Conservation (phyloP, 2,797 vertebrate species). For the Trichosurus vulpecula region DNA sequence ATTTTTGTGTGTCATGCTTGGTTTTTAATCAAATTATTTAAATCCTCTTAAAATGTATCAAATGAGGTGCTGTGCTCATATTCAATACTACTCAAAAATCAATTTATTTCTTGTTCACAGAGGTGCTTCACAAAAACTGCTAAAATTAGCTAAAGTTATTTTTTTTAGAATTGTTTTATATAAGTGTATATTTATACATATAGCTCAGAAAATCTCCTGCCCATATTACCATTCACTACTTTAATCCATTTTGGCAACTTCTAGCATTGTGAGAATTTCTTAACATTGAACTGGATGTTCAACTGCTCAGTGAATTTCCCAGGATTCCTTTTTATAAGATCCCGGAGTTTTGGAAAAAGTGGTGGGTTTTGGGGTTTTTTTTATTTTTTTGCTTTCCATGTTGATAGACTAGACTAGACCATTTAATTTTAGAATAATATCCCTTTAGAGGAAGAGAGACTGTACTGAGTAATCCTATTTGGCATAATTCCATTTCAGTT, state of each 20-base stretch:
- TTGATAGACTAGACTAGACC: neutral
- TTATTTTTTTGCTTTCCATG: constrained; percentile 36
- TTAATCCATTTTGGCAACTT: constrained; percentile 11
- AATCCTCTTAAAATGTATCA: constrained; percentile 74
- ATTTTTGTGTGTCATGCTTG: constrained; percentile 54
- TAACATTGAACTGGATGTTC: constrained; percentile 33
- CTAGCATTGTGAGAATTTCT: constrained; percentile 42
- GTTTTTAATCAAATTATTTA: constrained; percentile 74
- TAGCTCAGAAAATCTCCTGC: neutral
- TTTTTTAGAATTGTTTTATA: constrained; percentile 58
- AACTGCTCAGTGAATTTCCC: neutral
- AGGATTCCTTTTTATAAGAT: constrained; percentile 19
- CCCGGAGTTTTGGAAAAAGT: neutral
- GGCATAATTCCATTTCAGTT: constrained; percentile 21
- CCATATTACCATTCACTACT: neutral
- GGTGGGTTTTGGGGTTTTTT: neutral
- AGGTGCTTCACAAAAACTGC: constrained; percentile 20
- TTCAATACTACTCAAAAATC: constrained; percentile 68
- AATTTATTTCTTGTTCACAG: constrained; percentile 66
- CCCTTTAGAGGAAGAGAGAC: neutral
- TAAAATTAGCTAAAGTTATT: constrained; percentile 64
- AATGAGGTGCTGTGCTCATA: constrained; percentile 61
- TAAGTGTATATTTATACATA: neutral
- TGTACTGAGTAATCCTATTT: fast-evolving
- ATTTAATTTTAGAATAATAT: constrained; percentile 23